Evolutionary conservation across 2,888 invertebrate genomes (phyloP).

Genomic region (Lepidocyrtinus sp.): DNA sequence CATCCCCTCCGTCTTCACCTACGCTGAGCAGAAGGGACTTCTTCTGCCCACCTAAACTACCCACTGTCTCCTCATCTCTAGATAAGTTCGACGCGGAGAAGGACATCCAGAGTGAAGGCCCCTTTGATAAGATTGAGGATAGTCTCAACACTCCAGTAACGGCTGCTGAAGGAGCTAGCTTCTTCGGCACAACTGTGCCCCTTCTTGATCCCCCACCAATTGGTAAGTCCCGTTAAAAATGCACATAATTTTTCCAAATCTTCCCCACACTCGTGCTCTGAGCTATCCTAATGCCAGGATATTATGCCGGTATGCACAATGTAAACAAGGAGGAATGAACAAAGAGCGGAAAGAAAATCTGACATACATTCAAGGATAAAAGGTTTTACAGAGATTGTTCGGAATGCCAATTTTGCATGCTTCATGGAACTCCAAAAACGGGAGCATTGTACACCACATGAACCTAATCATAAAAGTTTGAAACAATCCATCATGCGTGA

Average conservation of each 20-base stretch:
- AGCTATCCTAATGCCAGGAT: no score
- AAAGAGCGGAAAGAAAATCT: no score
- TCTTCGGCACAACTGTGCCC: constrained; percentile 89
- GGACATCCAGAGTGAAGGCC: constrained; percentile 49
- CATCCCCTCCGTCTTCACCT: constrained; percentile 68
- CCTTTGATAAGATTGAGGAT: constrained; percentile 79
- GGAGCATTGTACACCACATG: no score
- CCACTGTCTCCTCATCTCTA: constrained; percentile 54
- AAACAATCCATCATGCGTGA: not conserved
- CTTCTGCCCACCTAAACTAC: constrained; percentile 48
- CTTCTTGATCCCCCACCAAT: constrained; percentile 92
- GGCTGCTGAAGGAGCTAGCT: constrained; percentile 92
- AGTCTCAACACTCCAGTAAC: constrained; percentile 96
- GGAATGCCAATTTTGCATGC: no score
- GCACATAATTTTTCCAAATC: not conserved
- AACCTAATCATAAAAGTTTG: no score
- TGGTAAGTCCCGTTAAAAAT: constrained; percentile 84
- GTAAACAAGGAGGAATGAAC: no score
- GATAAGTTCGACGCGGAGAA: constrained; percentile 71
- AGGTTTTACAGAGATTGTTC: no score
- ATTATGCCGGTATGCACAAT: no score
- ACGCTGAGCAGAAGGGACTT: constrained; percentile 55
- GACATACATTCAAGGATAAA: no score
- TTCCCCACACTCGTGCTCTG: no score
- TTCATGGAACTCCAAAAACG: no score